Evolutionary conservation across 2,113 vertebrate genomes (phyloP), one percentile per base, ranked within the genome.

Genomic region (Hemicordylus capensis): DNA sequence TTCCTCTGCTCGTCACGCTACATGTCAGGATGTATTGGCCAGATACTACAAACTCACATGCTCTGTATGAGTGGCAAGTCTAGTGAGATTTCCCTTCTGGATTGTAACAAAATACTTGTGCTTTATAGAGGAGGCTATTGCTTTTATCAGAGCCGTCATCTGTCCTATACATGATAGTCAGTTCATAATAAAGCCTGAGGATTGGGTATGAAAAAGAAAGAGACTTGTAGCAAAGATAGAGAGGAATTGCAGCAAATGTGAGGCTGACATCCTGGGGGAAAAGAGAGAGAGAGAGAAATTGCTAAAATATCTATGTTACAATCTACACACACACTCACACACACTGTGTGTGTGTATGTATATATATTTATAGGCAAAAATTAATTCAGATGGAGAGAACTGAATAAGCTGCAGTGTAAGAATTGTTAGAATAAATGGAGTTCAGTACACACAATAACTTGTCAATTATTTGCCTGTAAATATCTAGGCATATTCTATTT

Each of bases 41-140:
- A 34, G 79, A 46, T 90, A 87, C 42, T 86, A 37, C 9, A 59
- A 85, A 84, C 22, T 89, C 6, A 0, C 24, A 42, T 39, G 2
- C 15, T 85, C 22, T 80, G 0, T 0, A 0, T 90, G 78, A 83
- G 54, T 86, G 90, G 92, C 75, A 80, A 56, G 54, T 76, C 19
- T 79, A 39, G 19, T 72, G 24, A 92, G 1, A 54, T 85, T 93
- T 94, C 70, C 84, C 44, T 72, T 0, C 42, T 93, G 84, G 84
- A 46, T 72, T 79, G 56, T 85, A 93, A 87, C 84, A 89, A 90
- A 89, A 88, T 74, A 22, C 80, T 80, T 78, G 86, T 85, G 46
- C 67, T 93, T 91, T 81, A 34, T 85, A 37, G 34, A 56, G n/a
- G 86, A 74, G 54, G 42, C 44, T 79, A 1, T n/a, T 26, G 42